phyloP scores from a whole-genome alignment of 53 echinoderm and acorn worm species.

The Stichopus horrens region DNA sequence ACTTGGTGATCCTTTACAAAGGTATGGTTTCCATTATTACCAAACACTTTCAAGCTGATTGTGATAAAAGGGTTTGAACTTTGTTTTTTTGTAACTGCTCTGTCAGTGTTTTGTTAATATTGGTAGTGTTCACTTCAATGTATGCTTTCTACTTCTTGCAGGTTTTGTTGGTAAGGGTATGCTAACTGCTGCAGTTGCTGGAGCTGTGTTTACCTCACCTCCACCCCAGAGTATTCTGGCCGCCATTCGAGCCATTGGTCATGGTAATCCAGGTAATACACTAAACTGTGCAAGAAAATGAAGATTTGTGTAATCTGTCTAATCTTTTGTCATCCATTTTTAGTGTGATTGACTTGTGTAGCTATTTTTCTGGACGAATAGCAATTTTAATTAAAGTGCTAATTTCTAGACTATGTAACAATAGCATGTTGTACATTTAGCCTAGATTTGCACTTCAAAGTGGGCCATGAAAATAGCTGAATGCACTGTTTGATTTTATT shows the following conservation, averaged over 20 bases:
- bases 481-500: no score
- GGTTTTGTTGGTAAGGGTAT: constrained; percentile 77
- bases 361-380: background rate
- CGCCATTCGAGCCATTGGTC: constrained; percentile 66
- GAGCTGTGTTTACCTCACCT: constrained; percentile 76
- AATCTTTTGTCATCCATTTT: background rate
- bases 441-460: no score
- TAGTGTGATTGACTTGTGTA: no score
- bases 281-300: background rate
- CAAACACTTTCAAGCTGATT: no score
- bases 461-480: no score
- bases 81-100: no score
- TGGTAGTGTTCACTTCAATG: background rate
- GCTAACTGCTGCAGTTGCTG: constrained; percentile 75
- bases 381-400: background rate
- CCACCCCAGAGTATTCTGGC: constrained; percentile 73
- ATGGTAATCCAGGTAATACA: constrained; percentile 58
- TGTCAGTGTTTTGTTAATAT: no score
- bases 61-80: no score
- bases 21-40: no score
- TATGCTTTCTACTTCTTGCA: background rate
- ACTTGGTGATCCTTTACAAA: no score
- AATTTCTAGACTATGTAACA: background rate
- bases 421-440: no score
- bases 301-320: background rate